Base-by-base conservation (phyloP, 2,888 invertebrate genomes). In the Ichneumoninae sp. region DNA sequence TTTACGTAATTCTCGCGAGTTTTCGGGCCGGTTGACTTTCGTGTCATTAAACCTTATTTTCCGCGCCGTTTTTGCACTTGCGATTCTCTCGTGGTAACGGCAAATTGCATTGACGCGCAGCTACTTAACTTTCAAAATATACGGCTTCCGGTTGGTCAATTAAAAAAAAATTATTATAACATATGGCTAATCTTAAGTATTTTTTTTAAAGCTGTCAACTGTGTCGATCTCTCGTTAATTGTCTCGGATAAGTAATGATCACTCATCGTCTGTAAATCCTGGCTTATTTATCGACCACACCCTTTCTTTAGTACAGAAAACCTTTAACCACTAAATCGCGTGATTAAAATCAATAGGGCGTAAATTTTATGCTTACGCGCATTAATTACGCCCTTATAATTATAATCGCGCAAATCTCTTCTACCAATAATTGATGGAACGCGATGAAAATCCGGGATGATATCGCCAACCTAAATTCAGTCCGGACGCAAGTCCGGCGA, bases 21-120 rank as follows among this genome's bases (percentile, higher is more conserved):
- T 91, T 91, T 90, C 89, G 91, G 89, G 88, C 89, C 89, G 89
- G 88, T 89, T 90, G 88, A 88, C 87, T 91, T 89, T 90, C 88
- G 89, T 91, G 91, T 91, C 91, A 87, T 91, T 91, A 90, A 91
- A 91, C 91, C 87, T 89, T 81, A 78, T 57, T 54, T 47, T 16
- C 44, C 44, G 26, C 57, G 13, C 22, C 13, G 22, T 22, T 57
- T 57, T 57, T 57, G 26, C 22, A 13, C n/a, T 63, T 63, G 63
- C 33, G 16, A 33, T 63, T 63, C 30, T 33, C 33, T 26, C 57
- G 26, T 13, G 57, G 26, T 26, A 57, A 47, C 3, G 16, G 16
- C 4, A 47, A 47, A 47, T 16, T 4, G 44, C 16, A 3, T 47
- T 16, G 44, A 47, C 13, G 16, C 44, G 16, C n/a, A n/a, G 19